Base-by-base conservation (phyloP, 2,113 vertebrate genomes). In the Embiotoca jacksoni region DNA sequence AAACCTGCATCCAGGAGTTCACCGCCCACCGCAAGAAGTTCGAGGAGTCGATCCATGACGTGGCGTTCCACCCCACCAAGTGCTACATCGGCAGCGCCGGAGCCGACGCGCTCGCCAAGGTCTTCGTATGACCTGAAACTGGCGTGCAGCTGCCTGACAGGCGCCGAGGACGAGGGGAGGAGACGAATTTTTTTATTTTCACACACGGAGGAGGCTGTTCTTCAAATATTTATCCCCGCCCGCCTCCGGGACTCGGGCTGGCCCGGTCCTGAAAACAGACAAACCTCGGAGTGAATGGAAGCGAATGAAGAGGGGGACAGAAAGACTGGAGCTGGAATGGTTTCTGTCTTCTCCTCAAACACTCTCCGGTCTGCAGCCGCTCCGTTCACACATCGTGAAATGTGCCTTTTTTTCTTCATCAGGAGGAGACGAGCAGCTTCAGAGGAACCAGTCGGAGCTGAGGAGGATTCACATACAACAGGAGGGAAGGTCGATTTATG, bases 1-100 rank as follows among this genome's bases (percentile, higher is more conserved):
- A 97, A 91, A 99, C 97, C 0, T 99, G 98, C 91, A 97, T 99
- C 92, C 98, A 99, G 79, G 98, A 99, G 89, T 98, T 99, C 91
- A 99, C 97, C 2, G 97, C 97, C 52, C 98, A 99, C 93, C 95
- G 98, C 66, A 98, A 98, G 91, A 99, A 99, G 90, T 97, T 95
- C 39, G 96, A 98, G 39, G 98, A 99, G 90, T 97, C 98, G 1
- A 99, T 99, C 92, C 96, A 99, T 46, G 97, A 97, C 44, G 98
- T 99, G 93, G 97, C 97, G 84, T 99, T 99, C 91, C 98, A 99
- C 83, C 97, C 97, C 56, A 96, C 96, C 81, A 97, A 96, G 93
- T 97, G 97, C 90, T 99, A 97, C 83, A 97, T 99, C 80, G 97
- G 97, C 92, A 99, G 97, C 84, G 98, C 97, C 50, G 98, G 97